Conservation (phyloP, 1,140 invertebrate species). For the Paracyclopina nana region DNA sequence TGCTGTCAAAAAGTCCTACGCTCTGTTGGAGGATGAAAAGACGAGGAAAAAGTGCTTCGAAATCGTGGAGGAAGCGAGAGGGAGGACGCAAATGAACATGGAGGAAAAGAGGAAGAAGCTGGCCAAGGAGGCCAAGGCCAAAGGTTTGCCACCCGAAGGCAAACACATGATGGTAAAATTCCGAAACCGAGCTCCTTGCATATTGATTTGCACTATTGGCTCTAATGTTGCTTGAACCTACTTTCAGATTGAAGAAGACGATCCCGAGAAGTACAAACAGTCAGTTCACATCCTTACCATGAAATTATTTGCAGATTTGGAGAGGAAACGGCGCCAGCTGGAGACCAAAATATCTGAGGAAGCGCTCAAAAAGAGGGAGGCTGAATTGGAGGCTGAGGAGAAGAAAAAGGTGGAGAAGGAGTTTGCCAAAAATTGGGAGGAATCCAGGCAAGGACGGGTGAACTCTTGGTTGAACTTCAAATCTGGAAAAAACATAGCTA, state of each 20-base stretch:
- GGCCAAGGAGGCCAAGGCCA: conserved; percentile 86
- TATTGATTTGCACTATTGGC: conserved; percentile 50
- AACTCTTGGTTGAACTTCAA: conserved; percentile 91
- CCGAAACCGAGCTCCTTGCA: conserved; percentile 38
- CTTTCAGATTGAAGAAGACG: conserved; percentile 67
- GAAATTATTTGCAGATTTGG: conserved; percentile 96
- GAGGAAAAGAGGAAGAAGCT: conserved; percentile 82
- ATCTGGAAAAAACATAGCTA: conserved; percentile 22
- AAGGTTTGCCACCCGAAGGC: not conserved
- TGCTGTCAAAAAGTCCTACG: conserved; percentile 73
- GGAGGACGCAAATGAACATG: conserved; percentile 66
- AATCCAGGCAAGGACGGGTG: conserved; percentile 76
- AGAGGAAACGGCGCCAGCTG: conserved; percentile 40
- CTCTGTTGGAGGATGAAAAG: conserved; percentile 84
- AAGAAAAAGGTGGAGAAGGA: conserved; percentile 68
- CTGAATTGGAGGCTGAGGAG: conserved; percentile 78
- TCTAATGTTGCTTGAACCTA: too few species aligned
- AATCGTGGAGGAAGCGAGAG: conserved; percentile 90
- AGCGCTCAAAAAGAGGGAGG: conserved; percentile 78
- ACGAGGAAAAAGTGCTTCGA: conserved; percentile 83
- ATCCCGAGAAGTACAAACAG: conserved; percentile 74
- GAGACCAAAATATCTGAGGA: conserved; percentile 46
- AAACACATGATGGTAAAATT: not conserved
- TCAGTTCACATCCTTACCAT: conserved; percentile 91
- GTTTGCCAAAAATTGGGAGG: conserved; percentile 97